Conservation (phyloP, 2,113 vertebrate genomes). For the Etia nguti region DNA sequence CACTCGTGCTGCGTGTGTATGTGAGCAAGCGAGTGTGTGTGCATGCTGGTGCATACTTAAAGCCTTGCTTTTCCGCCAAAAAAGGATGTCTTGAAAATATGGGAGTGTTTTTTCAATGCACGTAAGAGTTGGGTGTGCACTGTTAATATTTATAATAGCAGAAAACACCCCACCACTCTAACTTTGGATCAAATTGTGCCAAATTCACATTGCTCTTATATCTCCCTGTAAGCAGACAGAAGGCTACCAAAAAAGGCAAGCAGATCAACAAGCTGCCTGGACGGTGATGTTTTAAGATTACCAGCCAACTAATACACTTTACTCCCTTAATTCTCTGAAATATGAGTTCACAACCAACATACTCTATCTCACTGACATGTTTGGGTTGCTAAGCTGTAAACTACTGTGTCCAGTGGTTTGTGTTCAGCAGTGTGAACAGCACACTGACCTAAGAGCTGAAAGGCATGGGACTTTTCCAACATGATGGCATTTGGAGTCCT, state of each 20-base stretch:
- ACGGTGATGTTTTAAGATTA: not conserved
- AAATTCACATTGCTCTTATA: not conserved
- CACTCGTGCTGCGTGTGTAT: not conserved
- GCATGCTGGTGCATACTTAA: not conserved
- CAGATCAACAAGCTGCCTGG: not conserved
- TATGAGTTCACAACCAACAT: not conserved
- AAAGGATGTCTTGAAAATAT: slow-evolving; percentile 33
- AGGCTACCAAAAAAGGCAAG: slow-evolving; percentile 32
- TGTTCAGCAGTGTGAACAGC: not conserved
- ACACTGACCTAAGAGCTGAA: not conserved
- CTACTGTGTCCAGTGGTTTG: not conserved
- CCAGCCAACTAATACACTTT: slow-evolving; percentile 8
- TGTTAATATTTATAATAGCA: slow-evolving; percentile 23
- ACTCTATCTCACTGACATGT: not conserved
- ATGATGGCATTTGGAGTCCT: not conserved
- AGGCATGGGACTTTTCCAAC: not conserved
- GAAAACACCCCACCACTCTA: slow-evolving; percentile 24
- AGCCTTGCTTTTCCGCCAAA: slow-evolving; percentile 8
- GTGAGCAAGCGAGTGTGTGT: not conserved
- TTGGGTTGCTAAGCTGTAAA: not conserved
- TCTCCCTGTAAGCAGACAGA: slow-evolving; percentile 6
- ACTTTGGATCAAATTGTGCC: slow-evolving; percentile 10
- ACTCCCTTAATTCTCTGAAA: slow-evolving; percentile 5
- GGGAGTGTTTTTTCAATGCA: not conserved
- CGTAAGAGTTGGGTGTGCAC: slow-evolving; percentile 20